A percentile compares a stretch with the other conserved stretches of the same genome.
Conservation (phyloP, 2,113 vertebrate species). For the Deroptyus accipitrinus region DNA sequence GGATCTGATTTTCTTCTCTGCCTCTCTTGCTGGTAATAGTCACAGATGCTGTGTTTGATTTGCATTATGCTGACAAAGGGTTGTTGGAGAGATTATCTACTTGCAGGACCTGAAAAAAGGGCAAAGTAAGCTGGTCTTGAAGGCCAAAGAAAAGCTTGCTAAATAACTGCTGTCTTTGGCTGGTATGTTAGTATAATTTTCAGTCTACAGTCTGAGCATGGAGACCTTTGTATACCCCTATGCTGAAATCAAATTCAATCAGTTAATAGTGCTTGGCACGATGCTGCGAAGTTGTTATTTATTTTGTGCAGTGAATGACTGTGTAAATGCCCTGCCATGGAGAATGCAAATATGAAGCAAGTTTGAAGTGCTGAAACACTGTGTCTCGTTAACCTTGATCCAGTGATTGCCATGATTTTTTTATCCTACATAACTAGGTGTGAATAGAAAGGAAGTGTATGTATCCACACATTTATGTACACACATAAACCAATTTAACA, state of each 20-base stretch:
- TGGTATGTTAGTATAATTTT: neutral
- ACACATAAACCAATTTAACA: neutral
- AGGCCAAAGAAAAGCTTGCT: neutral
- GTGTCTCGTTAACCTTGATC: neutral
- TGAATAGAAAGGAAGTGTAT: neutral
- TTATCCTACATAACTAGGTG: neutral
- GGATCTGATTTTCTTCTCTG: neutral
- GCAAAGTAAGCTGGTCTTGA: neutral
- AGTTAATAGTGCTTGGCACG: neutral
- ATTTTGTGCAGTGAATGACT: neutral
- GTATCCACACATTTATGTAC: rapidly evolving
- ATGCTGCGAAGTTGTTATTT: neutral
- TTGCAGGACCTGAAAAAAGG: neutral
- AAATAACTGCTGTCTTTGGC: neutral
- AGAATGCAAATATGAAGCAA: neutral
- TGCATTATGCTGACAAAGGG: neutral
- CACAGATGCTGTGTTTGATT: neutral
- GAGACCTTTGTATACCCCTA: neutral
- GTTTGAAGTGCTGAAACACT: neutral
- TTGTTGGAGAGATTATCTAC: neutral
- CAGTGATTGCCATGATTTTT: neutral
- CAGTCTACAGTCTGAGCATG: neutral
- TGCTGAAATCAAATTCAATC: neutral
- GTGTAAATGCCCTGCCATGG: neutral
- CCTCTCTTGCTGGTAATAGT: neutral